Base-by-base conservation (phyloP, 2,113 vertebrate species). In the Poicephalus meyeri region DNA sequence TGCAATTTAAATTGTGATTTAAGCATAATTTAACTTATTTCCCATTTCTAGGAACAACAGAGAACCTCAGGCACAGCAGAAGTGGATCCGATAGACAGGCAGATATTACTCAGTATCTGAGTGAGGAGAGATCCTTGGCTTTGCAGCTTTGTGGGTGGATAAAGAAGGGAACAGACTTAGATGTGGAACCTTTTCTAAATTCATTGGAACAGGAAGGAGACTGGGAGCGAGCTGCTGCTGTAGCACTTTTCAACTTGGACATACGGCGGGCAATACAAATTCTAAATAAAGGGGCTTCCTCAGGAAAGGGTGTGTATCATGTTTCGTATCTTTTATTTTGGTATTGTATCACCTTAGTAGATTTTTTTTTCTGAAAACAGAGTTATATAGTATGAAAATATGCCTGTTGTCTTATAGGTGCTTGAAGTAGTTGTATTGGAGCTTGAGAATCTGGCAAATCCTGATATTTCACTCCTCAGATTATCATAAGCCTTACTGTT, bases 101-200 rank as follows among this genome's bases (percentile, higher is more conserved):
- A 8, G 99, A 99, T 80, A 98, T 98, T 26, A 96, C 97, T 70
- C 99, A 98, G 8, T 99, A 98, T 96, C 98, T 98, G 95, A 99
- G 98, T 74, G 99, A 99, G 97, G 99, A 99, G 96, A 98, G 99
- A 80, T 98, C 98, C 85, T 98, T 99, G 91, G 99, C 99, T 47
- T 96, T 99, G 94, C 99, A 99, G 91, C 99, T 99, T 80, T 99
- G 99, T 41, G 99, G 99, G 50, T 99, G 99, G 99, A 99, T 99
- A 95, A 98, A 98, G 80, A 98, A 98, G 25, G 99, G 99, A 14
- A 98, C 98, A 0, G 99, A 99, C 86, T 90, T 98, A 26, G 99
- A 99, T 65, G 98, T 99, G 89, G 99, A 99, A 66, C 98, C 98
- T 29, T 99, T 99, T 96, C 98, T 99, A 86, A 98, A 98, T 53